Conservation (phyloP, 2,797 vertebrate species). For the Leuciscus waleckii region DNA sequence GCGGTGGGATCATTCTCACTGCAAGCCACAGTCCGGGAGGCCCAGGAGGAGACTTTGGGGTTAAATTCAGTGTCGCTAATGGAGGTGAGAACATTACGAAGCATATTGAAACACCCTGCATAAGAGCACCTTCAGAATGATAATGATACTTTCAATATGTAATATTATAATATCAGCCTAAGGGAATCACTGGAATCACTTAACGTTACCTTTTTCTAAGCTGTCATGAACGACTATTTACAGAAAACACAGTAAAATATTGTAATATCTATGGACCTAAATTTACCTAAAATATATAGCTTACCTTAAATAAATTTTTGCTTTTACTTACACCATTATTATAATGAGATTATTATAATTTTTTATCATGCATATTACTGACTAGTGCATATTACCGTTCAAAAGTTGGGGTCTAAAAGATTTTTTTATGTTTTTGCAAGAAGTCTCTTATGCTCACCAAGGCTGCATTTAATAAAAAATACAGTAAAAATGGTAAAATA, state of each 20-base stretch:
- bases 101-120: background rate
- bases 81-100: conserved; percentile 83
- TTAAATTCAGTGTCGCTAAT: conserved; percentile 97
- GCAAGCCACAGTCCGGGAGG: conserved; percentile 97
- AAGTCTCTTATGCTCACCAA: background rate
- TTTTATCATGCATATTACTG: background rate
- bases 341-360: background rate
- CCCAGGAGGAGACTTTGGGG: conserved; percentile 94
- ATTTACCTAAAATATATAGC: background rate
- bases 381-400: too few species aligned
- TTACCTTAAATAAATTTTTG: background rate
- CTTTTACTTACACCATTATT: background rate
- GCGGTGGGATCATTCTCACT: conserved; percentile 96
- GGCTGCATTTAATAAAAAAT: too few species aligned
- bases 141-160: background rate
- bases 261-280: background rate
- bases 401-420: too few species aligned
- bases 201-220: background rate
- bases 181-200: background rate
- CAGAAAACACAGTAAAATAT: conserved; percentile 1
- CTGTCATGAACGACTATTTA: conserved; percentile 32
- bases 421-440: background rate
- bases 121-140: background rate
- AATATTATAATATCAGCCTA: conserved; percentile 2
- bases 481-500: too few species aligned